A percentile compares a stretch with the other conserved stretches of the same genome.
Evolutionary conservation across 1,140 invertebrate species (phyloP).

Genomic region (Maniola jurtina): DNA sequence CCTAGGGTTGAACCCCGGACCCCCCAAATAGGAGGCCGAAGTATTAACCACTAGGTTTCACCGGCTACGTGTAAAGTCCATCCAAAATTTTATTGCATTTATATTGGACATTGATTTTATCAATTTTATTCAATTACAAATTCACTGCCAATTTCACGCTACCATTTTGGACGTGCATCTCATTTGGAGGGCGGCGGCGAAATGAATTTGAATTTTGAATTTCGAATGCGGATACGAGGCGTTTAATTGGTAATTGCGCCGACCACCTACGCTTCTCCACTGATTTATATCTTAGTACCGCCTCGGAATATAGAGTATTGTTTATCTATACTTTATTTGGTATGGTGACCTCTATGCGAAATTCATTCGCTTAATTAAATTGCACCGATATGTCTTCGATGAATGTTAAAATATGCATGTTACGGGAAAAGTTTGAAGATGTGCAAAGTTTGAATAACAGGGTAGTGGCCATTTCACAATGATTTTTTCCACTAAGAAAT

Average conservation of each 20-base stretch:
- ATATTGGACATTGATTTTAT: constrained; percentile 17
- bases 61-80: too few relatives aligned
- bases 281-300: constrained; percentile 63
- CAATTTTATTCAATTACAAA: constrained; percentile 24
- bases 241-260: constrained; percentile 71
- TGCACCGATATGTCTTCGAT: constrained; percentile 26
- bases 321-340: constrained; percentile 41
- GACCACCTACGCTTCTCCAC: constrained; percentile 57
- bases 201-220: constrained; percentile 67
- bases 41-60: too few relatives aligned
- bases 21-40: too few relatives aligned
- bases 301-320: constrained; percentile 56
- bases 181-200: constrained; percentile 35
- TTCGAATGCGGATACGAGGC: constrained; percentile 48
- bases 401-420: neutral
- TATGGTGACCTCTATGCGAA: constrained; percentile 34
- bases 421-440: neutral
- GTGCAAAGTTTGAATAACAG: too few relatives aligned
- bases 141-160: constrained; percentile 33
- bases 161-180: constrained; percentile 49
- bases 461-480: too few relatives aligned
- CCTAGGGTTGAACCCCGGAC: too few relatives aligned
- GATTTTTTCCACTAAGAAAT: too few relatives aligned
- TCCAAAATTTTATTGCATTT: too few relatives aligned
- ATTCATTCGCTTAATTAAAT: constrained; percentile 37